Evolutionary conservation across 2,797 vertebrate genomes (phyloP), one percentile per base, ranked within the genome.

Genomic region (Halcyon chelicuti): DNA sequence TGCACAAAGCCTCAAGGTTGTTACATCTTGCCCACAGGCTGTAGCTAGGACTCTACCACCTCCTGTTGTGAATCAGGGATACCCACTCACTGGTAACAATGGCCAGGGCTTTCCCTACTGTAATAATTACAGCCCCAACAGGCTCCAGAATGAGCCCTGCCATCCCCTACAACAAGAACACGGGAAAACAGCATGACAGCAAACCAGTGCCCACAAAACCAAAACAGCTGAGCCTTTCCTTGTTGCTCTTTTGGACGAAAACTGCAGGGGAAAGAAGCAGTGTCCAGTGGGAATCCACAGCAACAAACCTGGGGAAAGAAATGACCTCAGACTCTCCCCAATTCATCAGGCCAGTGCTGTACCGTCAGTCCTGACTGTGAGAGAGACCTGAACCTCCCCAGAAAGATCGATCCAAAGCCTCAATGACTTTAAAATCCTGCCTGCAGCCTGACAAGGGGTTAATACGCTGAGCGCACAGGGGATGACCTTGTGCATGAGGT

Each of bases 401-500:
- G 17, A 58, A 65, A 44, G 54, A 79, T 10, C 2, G 0, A 14
- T 25, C 29, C 61, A 54, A 95, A 28, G 31, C 31, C 57, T 76
- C 60, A 76, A 73, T 12, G 2, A 37, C 51, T 44, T 63, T 21
- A 74, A 84, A 74, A 16, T 63, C 31, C 62, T 62, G 39, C 29
- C 35, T 67, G 6, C 31, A 82, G 52, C 33, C 37, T 71, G 40
- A 37, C 8, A 63, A 79, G 17, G 14, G 11, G 60, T 49, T 93
- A 44, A 79, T 31, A 9, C 2, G 5, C 13, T 70, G 35, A 77
- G 35, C 1, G 1, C 0, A 0, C 14, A 52, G 75, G 47, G 40
- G 12, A 40, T 88, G 61, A 77, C 65, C 39, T 61, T 40, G 31
- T 20, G 29, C 12, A 42, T 46, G 63, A 63, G 57, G 67, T 73